These are phyloP conservation scores for Chitala chitala DNA, from an alignment of 2,113 vertebrate species.

Conservation along the genomic window DNA sequence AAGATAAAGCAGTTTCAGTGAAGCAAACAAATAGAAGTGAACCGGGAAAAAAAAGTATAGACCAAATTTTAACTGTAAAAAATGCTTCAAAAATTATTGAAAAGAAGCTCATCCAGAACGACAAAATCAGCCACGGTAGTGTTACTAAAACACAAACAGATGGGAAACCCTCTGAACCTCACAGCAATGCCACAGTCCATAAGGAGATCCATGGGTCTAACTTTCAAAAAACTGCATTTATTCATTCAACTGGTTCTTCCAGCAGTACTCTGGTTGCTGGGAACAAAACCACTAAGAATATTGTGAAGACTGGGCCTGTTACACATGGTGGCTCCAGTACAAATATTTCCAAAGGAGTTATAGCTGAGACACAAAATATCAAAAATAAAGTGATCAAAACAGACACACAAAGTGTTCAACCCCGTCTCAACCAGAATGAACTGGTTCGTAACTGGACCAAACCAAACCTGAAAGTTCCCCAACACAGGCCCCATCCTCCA, in stretches of 20 bases:
- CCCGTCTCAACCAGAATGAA: background rate
- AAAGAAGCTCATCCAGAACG: constrained; percentile 37
- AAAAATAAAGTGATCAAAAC: constrained; percentile 43
- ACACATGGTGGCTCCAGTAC: background rate
- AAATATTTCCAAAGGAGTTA: constrained; percentile 1
- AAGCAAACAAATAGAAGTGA: constrained; percentile 42
- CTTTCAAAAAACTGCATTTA: background rate
- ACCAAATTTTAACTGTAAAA: constrained; percentile 41
- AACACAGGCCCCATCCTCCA: background rate
- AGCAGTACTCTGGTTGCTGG: background rate
- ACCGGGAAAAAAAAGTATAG: constrained; percentile 34
- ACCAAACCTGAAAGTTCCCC: background rate
- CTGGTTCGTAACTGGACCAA: background rate
- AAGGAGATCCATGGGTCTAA: background rate
- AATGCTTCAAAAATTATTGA: constrained; percentile 34
- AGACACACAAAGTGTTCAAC: background rate
- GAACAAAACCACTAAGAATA: background rate
- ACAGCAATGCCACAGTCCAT: background rate
- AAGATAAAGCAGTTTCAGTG: constrained; percentile 33
- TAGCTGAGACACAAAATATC: constrained; percentile 11
- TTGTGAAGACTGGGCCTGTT: background rate
- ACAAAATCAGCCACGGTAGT: constrained; percentile 28
- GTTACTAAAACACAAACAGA: constrained; percentile 15
- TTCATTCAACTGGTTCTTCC: background rate
- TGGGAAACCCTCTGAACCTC: background rate